phyloP scores from a whole-genome alignment of 1,140 invertebrate genomes.

The Metopolophium dirhodum region DNA sequence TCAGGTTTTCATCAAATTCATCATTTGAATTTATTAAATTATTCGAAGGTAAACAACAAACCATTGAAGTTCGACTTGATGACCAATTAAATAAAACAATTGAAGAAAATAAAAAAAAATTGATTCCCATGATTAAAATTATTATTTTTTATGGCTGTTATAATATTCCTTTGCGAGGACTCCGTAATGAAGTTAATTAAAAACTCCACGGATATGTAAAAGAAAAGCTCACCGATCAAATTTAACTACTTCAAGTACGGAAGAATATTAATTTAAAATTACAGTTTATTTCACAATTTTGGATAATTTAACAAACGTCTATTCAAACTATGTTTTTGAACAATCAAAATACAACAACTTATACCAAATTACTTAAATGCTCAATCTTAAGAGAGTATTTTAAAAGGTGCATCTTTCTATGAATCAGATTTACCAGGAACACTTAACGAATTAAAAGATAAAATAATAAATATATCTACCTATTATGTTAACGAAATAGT shows the following conservation, averaged over 20 bases:
- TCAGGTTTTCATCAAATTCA: too few relatives aligned
- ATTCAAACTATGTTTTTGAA: not conserved
- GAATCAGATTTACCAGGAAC: too few relatives aligned
- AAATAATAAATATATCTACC: too few relatives aligned
- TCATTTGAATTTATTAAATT: not conserved
- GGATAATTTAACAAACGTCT: not conserved
- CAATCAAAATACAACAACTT: conserved; percentile 10
- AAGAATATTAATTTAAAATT: not conserved
- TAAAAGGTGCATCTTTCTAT: too few relatives aligned
- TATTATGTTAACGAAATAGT: too few relatives aligned
- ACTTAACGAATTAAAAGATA: too few relatives aligned
- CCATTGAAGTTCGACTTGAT: not conserved
- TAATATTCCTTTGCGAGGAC: too few relatives aligned
- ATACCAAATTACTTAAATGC: not conserved
- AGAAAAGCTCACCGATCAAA: not conserved
- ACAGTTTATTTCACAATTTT: not conserved
- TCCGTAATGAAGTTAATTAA: too few relatives aligned
- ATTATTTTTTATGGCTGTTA: too few relatives aligned
- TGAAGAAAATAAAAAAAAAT: not conserved
- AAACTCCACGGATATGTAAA: not conserved
- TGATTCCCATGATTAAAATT: not conserved
- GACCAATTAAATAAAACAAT: not conserved
- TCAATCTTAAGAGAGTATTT: too few relatives aligned
- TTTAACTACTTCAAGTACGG: not conserved
- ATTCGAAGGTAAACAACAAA: conserved; percentile 16